Evolutionary conservation across 2,797 vertebrate species (phyloP).

Genomic region (Leuciscus waleckii): DNA sequence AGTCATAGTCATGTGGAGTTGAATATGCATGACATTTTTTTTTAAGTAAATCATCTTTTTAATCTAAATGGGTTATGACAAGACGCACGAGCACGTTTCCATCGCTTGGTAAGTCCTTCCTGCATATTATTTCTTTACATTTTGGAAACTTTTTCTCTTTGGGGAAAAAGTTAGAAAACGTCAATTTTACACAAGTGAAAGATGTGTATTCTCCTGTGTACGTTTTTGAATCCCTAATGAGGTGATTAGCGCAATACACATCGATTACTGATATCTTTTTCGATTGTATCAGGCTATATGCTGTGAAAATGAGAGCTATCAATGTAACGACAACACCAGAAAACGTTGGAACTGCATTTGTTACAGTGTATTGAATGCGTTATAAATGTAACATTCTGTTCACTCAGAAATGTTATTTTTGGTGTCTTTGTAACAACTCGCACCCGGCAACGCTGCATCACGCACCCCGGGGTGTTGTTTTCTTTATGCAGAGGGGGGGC

Average conservation of each 20-base stretch:
- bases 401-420: background rate
- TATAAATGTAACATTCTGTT: background rate
- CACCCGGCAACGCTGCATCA: background rate
- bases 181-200: background rate
- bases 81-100: background rate
- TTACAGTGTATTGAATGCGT: background rate
- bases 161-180: background rate
- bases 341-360: background rate
- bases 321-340: background rate
- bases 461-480: constrained; percentile 57
- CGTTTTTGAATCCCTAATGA: constrained; percentile 62
- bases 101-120: constrained; percentile 18
- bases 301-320: background rate
- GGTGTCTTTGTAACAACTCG: background rate
- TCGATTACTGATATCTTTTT: constrained; percentile 46
- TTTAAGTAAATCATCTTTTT: background rate
- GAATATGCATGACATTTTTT: background rate
- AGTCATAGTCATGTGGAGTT: background rate
- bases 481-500: constrained; percentile 38
- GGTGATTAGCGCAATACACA: constrained; percentile 69
- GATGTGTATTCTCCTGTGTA: constrained; percentile 67
- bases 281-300: constrained; percentile 8
- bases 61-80: background rate
- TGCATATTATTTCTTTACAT: background rate
- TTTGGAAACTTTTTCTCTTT: background rate